phyloP scores from a whole-genome alignment of 2,888 invertebrate species.

The Idaea straminata region DNA sequence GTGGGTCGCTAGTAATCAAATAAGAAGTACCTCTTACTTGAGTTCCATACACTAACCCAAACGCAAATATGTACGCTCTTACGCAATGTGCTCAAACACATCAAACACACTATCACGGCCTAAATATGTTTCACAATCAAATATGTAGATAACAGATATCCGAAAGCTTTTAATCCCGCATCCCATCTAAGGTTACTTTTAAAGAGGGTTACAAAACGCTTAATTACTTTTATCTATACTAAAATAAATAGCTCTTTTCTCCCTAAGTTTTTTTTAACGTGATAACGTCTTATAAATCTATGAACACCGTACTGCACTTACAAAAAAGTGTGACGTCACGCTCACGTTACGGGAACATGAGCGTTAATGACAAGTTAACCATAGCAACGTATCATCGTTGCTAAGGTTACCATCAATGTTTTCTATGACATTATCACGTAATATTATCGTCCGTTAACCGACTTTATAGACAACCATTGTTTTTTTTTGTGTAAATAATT shows the following conservation, averaged over 20 bases:
- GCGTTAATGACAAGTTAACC: no score
- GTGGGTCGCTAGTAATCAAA: background rate
- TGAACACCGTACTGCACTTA: no score
- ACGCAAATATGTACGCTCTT: background rate
- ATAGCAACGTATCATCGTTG: no score
- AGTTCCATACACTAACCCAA: background rate
- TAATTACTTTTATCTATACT: background rate
- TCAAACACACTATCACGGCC: background rate
- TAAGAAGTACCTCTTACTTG: background rate
- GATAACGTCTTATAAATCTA: no score
- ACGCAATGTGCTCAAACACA: background rate
- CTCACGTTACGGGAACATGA: no score
- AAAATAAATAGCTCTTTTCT: background rate
- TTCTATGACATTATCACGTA: no score
- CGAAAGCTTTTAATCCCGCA: conserved; percentile 19
- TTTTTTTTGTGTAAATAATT: no score
- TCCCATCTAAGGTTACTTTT: conserved; percentile 13
- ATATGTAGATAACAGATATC: conserved; percentile 17
- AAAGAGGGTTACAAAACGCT: background rate
- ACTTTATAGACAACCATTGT: no score
- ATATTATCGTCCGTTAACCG: no score
- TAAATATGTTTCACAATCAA: conserved; percentile 12
- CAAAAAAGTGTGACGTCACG: no score
- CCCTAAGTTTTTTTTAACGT: background rate
- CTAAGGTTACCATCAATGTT: no score